Conservation (phyloP, 2,113 vertebrate species). For the Microtus oregoni region DNA sequence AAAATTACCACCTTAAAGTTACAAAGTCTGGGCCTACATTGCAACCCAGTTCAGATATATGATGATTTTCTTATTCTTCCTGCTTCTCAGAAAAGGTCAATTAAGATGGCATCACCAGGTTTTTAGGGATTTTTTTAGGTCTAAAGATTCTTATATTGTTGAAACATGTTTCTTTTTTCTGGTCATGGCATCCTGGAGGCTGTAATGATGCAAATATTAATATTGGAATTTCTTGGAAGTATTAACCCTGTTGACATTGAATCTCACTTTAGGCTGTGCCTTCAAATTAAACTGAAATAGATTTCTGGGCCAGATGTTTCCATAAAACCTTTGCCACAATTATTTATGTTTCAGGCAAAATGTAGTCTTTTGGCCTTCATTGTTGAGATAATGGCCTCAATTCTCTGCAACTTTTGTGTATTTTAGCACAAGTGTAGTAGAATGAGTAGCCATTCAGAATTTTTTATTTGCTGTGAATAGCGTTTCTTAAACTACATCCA, state of each 20-base stretch:
- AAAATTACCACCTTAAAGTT: constrained; percentile 47
- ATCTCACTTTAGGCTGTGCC: constrained; percentile 55
- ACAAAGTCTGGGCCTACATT: constrained; percentile 23
- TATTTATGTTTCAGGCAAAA: constrained; percentile 55
- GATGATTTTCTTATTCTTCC: not conserved
- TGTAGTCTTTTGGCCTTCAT: not conserved
- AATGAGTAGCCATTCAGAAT: constrained; percentile 24
- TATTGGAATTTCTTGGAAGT: constrained; percentile 30
- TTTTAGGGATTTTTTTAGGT: constrained; percentile 59
- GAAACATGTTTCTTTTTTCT: constrained; percentile 26
- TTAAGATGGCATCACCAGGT: not conserved
- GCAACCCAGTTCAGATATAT: not conserved
- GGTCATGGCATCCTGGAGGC: not conserved
- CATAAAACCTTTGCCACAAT: constrained; percentile 35
- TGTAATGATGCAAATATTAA: not conserved
- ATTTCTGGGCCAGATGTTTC: constrained; percentile 46
- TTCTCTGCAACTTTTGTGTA: not conserved
- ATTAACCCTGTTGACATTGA: constrained; percentile 21
- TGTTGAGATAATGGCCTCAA: not conserved
- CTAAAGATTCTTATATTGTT: constrained; percentile 41
- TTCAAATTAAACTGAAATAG: constrained; percentile 53
- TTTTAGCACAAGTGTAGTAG: not conserved
- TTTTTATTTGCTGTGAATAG: constrained; percentile 23
- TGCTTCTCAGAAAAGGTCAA: not conserved
- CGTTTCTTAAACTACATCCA: not conserved